A percentile compares a stretch with the other conserved stretches of the same genome.
Evolutionary conservation across 1,140 invertebrate species (phyloP).

Genomic region (Papilio xuthus): DNA sequence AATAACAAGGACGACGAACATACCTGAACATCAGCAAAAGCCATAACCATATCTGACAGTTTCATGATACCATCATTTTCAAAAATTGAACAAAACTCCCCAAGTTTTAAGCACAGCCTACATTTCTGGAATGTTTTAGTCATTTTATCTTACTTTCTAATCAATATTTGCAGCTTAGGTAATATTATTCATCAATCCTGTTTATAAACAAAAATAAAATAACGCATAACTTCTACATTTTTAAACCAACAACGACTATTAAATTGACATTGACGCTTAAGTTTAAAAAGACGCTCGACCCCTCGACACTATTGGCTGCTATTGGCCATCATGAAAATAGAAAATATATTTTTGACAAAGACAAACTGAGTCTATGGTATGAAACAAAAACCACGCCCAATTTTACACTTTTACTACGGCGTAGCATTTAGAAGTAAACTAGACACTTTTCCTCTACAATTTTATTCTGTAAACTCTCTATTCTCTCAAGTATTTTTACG

Average conservation of each 20-base stretch:
- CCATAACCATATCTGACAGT: conserved; percentile 82
- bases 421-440: too few relatives aligned
- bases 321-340: neutral
- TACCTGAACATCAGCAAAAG: conserved; percentile 80
- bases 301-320: too few relatives aligned
- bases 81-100: conserved; percentile 76
- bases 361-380: too few relatives aligned
- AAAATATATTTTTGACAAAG: too few relatives aligned
- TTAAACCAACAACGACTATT: conserved; percentile 13
- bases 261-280: neutral
- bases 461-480: too few relatives aligned
- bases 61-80: conserved; percentile 75
- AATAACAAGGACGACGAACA: conserved; percentile 46
- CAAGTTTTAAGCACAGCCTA: conserved; percentile 74
- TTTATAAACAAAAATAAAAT: conserved; percentile 14
- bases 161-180: conserved; percentile 6
- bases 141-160: conserved; percentile 31
- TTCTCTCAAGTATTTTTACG: too few relatives aligned
- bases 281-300: neutral
- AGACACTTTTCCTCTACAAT: too few relatives aligned
- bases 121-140: conserved; percentile 69
- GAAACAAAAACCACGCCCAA: too few relatives aligned
- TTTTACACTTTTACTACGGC: too few relatives aligned
- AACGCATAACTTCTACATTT: conserved; percentile 5
- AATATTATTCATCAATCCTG: conserved; percentile 7